These are phyloP conservation scores for Bellardia pandia DNA, from an alignment of 2,888 invertebrate species.

Conservation along the genomic window DNA sequence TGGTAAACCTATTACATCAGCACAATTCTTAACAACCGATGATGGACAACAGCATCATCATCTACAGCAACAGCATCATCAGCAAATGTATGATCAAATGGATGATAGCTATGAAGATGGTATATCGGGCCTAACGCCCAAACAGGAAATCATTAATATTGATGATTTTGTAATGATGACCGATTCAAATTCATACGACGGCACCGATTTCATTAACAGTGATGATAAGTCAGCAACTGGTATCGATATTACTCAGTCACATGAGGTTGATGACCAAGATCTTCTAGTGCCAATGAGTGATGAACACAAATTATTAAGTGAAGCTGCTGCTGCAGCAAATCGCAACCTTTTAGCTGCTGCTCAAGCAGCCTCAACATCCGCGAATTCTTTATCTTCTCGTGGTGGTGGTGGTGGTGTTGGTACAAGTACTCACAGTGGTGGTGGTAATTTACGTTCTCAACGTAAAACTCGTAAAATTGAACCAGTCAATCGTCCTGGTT, in stretches of 20 bases:
- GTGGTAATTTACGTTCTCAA: constrained; percentile 78
- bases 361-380: constrained; percentile 61
- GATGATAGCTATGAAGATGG: constrained; percentile 78
- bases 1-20: constrained; percentile 68
- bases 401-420: constrained; percentile 70
- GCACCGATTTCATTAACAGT: constrained; percentile 80
- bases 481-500: constrained; percentile 89
- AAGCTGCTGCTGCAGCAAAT: constrained; percentile 71
- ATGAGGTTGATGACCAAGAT: constrained; percentile 76
- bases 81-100: constrained; percentile 78
- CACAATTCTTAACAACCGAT: constrained; percentile 61
- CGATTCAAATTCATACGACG: constrained; percentile 83
- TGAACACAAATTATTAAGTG: constrained; percentile 77
- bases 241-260: constrained; percentile 72
- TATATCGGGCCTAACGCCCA: constrained; percentile 79
- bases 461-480: constrained; percentile 87
- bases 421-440: constrained; percentile 62
- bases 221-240: constrained; percentile 72
- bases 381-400: constrained; percentile 72
- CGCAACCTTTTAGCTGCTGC: constrained; percentile 69
- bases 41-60: constrained; percentile 76
- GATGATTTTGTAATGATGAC: constrained; percentile 84
- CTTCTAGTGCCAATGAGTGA: constrained; percentile 79
- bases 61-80: constrained; percentile 73
- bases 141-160: constrained; percentile 83